Evolutionary conservation across 2,888 invertebrate genomes (phyloP), one percentile per base, ranked within the genome.

Genomic region (Amblyteles armatorius): DNA sequence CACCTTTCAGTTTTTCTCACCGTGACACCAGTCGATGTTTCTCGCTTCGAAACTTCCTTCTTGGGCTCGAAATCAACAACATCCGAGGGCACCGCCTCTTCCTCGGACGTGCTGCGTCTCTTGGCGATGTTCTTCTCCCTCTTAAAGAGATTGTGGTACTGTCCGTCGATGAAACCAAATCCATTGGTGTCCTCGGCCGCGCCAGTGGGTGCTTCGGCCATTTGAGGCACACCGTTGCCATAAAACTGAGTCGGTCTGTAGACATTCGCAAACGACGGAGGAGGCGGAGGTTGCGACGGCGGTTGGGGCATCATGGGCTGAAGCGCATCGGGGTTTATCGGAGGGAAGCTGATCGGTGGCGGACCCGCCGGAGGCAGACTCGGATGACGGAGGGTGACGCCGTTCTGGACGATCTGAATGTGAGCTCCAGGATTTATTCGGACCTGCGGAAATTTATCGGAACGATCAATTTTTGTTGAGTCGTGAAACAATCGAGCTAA

Each of bases 371-470:
- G 88, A 11, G 90, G 89, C n/a, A 93, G 57, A 40, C 85, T 87
- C 0, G 93, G 93, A 52, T 93, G 93, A 60, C 93, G 90, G n/a
- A 93, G 72, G 11, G 93, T 93, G 29, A 93, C 88, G 0, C 93
- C 93, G 50, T 92, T 91, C 26, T 90, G 90, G 1, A 91, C 86
- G 63, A 93, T 87, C 77, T 93, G 93, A 6, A 93, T 22, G 33
- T 90, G 89, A 2, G 93, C 88, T 19, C 93, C 93, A 0, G 92
- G 92, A 84, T 93, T 93, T 68, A 93, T 90, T 83, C 92, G 93
- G 29, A 93, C 91, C 93, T 93, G 84, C 3, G 85, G 7, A 40
- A 78, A 67, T 67, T 3, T 2, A 36, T 40, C 19, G 19, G 2
- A 40, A 4, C 11, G 65, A 22, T 48, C 29, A 19, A 57, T 50